A percentile compares a stretch with the other conserved stretches of the same genome.
phyloP scores from a whole-genome alignment of 2,113 vertebrate genomes.

The Gymnogyps californianus region DNA sequence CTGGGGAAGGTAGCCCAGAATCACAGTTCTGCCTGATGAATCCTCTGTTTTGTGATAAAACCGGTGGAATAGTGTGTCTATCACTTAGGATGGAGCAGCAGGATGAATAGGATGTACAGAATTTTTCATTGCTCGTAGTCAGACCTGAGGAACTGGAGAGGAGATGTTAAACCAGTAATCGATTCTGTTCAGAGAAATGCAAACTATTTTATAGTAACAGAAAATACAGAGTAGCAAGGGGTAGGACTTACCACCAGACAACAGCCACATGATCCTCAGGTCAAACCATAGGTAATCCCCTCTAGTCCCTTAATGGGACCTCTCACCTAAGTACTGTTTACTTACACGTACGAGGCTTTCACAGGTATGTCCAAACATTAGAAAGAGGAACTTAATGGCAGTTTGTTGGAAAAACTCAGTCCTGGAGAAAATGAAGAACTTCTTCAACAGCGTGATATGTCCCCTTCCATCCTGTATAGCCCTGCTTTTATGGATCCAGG shows the following conservation, averaged over 20 bases:
- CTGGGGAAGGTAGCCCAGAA: slow-evolving; percentile 79
- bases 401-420: background rate
- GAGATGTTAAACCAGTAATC: background rate
- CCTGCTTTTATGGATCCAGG: background rate
- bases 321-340: background rate
- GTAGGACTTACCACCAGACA: background rate
- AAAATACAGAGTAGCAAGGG: background rate
- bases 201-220: background rate
- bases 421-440: background rate
- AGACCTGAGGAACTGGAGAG: slow-evolving; percentile 85
- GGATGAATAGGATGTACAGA: slow-evolving; percentile 72
- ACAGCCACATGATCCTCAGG: background rate
- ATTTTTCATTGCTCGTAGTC: slow-evolving; percentile 75
- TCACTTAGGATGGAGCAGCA: slow-evolving; percentile 69
- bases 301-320: background rate
- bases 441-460: background rate
- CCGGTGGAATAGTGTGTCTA: background rate
- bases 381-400: background rate
- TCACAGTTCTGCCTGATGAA: slow-evolving; percentile 67
- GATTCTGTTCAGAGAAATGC: background rate
- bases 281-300: background rate
- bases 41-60: slow-evolving; percentile 54
- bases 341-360: background rate
- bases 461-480: background rate
- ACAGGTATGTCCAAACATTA: background rate